A percentile compares a stretch with the other conserved stretches of the same genome.
Conservation (phyloP, 2,888 invertebrate genomes). For the Archips xylosteana region DNA sequence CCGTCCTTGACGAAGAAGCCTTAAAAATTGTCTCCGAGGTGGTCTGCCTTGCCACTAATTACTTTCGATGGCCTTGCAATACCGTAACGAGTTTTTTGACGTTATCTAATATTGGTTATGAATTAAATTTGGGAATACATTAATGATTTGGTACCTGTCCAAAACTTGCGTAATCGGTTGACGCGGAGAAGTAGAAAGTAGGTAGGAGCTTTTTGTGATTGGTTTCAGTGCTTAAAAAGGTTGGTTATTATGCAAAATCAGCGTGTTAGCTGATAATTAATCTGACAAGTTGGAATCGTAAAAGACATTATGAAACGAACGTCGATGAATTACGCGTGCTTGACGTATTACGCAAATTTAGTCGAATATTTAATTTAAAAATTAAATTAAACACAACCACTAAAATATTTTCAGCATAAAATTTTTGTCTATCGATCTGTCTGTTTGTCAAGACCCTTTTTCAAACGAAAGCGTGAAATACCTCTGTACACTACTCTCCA, state of each 20-base stretch:
- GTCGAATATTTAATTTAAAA: too few species aligned
- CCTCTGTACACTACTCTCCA: too few species aligned
- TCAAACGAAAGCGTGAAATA: too few species aligned
- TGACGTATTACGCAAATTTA: neutral
- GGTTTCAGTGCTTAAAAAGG: slow-evolving; percentile 57
- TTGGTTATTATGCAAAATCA: slow-evolving; percentile 59
- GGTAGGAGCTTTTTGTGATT: slow-evolving; percentile 57
- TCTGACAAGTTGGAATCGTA: slow-evolving; percentile 30
- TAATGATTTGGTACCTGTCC: slow-evolving; percentile 45
- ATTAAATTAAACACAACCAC: too few species aligned
- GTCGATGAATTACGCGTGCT: slow-evolving; percentile 9
- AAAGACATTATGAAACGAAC: slow-evolving; percentile 42
- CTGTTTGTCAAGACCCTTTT: too few species aligned
- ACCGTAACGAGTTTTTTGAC: slow-evolving; percentile 55
- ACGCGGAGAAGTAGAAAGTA: slow-evolving; percentile 64
- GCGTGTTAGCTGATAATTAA: slow-evolving; percentile 43
- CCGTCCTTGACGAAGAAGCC: slow-evolving; percentile 67
- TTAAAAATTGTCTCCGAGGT: slow-evolving; percentile 67
- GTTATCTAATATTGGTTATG: slow-evolving; percentile 57
- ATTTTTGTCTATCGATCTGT: too few species aligned
- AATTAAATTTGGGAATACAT: slow-evolving; percentile 59
- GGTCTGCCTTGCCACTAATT: slow-evolving; percentile 64
- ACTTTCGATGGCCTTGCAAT: slow-evolving; percentile 69
- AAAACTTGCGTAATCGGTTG: slow-evolving; percentile 54
- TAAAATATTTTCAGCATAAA: too few species aligned